Percentiles rank a stretch among this genome's conserved stretches.
Evolutionary conservation across 2,888 invertebrate species (phyloP).

Genomic region (Drosophila pseudotalamancana): DNA sequence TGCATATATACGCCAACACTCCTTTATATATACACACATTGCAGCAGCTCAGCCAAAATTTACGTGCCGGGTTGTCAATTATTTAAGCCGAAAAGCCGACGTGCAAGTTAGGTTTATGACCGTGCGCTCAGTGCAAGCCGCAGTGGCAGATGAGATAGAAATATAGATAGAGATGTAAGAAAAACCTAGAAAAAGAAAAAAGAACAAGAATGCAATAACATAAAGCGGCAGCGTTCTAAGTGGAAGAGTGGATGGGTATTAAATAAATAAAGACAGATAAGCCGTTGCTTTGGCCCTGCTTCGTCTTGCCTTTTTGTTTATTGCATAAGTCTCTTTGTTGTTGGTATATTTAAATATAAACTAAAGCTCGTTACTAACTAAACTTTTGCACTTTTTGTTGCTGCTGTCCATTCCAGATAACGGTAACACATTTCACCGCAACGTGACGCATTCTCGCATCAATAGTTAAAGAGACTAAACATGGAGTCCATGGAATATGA

Average conservation of each 20-base stretch:
- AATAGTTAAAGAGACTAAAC: slow-evolving; percentile 45
- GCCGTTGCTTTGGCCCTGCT: slow-evolving; percentile 16
- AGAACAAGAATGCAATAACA: slow-evolving; percentile 53
- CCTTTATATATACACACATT: slow-evolving; percentile 10
- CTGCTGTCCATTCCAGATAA: slow-evolving; percentile 64
- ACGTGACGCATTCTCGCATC: slow-evolving; percentile 50
- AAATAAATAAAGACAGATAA: slow-evolving; percentile 60
- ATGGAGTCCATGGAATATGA: slow-evolving; percentile 98
- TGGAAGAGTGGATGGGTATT: slow-evolving; percentile 70
- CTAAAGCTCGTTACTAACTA: slow-evolving; percentile 4
- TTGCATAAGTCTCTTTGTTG: slow-evolving; percentile 57
- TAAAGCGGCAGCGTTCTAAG: slow-evolving; percentile 37
- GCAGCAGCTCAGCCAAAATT: slow-evolving; percentile 23
- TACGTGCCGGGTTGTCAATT: slow-evolving; percentile 60
- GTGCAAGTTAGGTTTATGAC: slow-evolving; percentile 53
- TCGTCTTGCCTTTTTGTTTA: slow-evolving; percentile 20
- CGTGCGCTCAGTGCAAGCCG: slow-evolving; percentile 34
- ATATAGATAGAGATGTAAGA: slow-evolving; percentile 37
- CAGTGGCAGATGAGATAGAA: slow-evolving; percentile 7
- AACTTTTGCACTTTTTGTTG: slow-evolving; percentile 27
- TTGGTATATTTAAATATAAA: slow-evolving; percentile 19
- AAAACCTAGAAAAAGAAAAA: slow-evolving; percentile 2
- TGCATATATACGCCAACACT: slow-evolving; percentile 7
- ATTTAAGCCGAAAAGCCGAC: slow-evolving; percentile 56
- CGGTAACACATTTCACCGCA: slow-evolving; percentile 27